Evolutionary conservation across 2,113 vertebrate species (phyloP).

Genomic region (Butorides virescens): DNA sequence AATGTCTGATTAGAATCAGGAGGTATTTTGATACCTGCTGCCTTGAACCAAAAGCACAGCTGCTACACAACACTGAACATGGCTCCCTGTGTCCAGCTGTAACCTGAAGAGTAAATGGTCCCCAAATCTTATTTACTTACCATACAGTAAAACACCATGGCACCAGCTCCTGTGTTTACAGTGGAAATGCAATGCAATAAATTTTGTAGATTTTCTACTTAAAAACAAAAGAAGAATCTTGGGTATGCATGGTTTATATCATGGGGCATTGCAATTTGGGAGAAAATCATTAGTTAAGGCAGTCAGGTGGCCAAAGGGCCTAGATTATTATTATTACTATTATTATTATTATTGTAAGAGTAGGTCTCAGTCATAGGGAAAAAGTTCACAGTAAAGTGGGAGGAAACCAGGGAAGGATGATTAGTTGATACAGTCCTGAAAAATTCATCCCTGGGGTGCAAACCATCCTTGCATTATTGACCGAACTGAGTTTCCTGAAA

Average conservation of each 20-base stretch:
- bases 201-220: slow-evolving; percentile 57
- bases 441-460: background rate
- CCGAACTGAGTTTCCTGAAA: background rate
- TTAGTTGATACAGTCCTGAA: slow-evolving; percentile 3
- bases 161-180: slow-evolving; percentile 72
- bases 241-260: slow-evolving; percentile 35
- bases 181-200: slow-evolving; percentile 80
- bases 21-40: background rate
- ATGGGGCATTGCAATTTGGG: background rate
- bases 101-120: background rate
- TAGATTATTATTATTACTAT: background rate
- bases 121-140: slow-evolving; percentile 66
- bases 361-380: slow-evolving; percentile 1
- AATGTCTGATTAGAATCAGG: background rate
- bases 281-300: slow-evolving; percentile 60
- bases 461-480: background rate
- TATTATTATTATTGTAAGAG: slow-evolving; percentile 3
- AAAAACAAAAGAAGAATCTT: slow-evolving; percentile 65
- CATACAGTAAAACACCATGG: slow-evolving; percentile 63
- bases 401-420: slow-evolving; percentile 39
- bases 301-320: slow-evolving; percentile 33
- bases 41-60: background rate
- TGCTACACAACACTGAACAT: background rate
- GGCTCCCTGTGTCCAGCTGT: background rate
- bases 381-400: slow-evolving; percentile 29